Base-by-base conservation (phyloP, 2,888 invertebrate genomes). In the Apodemia zela region DNA sequence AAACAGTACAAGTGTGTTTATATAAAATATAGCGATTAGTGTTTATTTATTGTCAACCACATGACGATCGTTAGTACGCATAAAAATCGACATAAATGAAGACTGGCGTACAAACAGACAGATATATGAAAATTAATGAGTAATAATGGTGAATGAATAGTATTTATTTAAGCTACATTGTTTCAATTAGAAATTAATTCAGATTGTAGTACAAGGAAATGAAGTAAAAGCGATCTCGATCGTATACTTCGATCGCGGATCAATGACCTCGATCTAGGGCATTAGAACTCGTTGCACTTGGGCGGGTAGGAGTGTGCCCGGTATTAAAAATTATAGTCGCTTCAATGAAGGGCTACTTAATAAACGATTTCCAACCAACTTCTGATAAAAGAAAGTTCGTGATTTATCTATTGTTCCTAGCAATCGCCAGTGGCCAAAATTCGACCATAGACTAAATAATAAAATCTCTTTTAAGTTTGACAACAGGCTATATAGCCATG, bases 261-360 rank as follows among this genome's bases (percentile, higher is more conserved):
- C 82, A 81, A 74, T 75, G 85, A 85, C 82, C 86, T 73, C 65
- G 66, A 83, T 80, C 74, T 82, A 73, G 79, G 82, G 73, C 77
- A 87, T 77, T 87, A 76, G 82, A 75, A 73, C 85, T 74, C 73
- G 73, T 67, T 82, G 81, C 85, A 85, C 82, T 80, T 76, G 76
- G 73, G 72, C 51, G 18, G 17, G 51, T 54, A 17, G 18, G 25
- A 21, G 21, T 54, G 18, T 21, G 18, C 4, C 51, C 51, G 25
- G 21, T 54, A 54, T 54, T 13, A 15, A 51, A 51, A 51, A 42
- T 42, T 42, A 15, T 15, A 42, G 13, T 6, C 13, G 15, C 15
- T 42, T 42, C n/a, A 15, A n/a, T 15, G 42, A 42, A 42, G 5
- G n/a, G 42, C 38, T 42, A 42, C 15, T 42, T 42, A 15, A n/a